A percentile compares a stretch with the other conserved stretches of the same genome.
Evolutionary conservation across 2,113 vertebrate genomes (phyloP).

Genomic region (Acrocephalus arundinaceus): DNA sequence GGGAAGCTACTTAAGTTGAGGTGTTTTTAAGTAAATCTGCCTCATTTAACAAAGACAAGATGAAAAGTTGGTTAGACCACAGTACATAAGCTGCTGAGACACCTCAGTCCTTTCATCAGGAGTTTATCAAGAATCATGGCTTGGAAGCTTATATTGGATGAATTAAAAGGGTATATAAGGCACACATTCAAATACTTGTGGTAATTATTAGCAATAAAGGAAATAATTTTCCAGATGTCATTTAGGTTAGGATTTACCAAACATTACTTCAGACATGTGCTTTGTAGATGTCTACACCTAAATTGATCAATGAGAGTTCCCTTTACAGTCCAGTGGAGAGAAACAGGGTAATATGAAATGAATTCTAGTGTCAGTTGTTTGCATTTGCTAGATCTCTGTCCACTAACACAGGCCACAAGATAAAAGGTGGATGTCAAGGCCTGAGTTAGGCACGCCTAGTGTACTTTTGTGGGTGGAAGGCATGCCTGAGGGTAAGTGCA

Average conservation of each 20-base stretch:
- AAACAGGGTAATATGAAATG: background rate
- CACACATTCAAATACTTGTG: background rate
- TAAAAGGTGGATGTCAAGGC: background rate
- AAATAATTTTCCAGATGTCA: background rate
- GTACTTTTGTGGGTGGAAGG: background rate
- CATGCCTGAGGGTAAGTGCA: background rate
- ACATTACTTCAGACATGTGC: background rate
- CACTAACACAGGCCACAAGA: background rate
- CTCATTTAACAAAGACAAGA: background rate
- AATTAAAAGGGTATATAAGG: background rate
- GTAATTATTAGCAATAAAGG: background rate
- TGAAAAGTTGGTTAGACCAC: background rate
- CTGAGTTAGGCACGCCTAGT: background rate
- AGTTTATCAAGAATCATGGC: background rate
- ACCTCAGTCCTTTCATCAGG: background rate
- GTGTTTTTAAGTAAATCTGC: background rate
- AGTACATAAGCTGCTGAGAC: background rate
- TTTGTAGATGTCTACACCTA: background rate
- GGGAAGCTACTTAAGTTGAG: background rate
- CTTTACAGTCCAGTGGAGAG: background rate
- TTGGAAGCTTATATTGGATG: background rate
- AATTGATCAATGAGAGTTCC: background rate
- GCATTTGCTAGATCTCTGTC: background rate
- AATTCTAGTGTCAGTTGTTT: background rate
- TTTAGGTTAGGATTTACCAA: background rate